Evolutionary conservation across 2,888 invertebrate genomes (phyloP), one percentile per base, ranked within the genome.

Genomic region (Ennomos erosarius): DNA sequence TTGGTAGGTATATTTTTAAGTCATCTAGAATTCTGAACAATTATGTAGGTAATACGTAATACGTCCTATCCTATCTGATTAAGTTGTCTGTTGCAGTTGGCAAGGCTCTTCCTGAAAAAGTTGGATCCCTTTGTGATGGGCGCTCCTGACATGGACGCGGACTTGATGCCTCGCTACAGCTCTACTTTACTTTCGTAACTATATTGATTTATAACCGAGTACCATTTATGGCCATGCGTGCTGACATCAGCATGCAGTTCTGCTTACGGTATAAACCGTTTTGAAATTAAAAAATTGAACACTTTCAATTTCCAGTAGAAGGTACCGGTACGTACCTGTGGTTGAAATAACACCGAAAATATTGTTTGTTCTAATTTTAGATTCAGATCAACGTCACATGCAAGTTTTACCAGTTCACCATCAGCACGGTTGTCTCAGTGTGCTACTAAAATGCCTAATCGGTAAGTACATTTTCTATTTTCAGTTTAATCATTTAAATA

Each of bases 101-200:
- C 85, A 10, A 74, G 65, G 45, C 66, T 85, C 11, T 89, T 90
- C 44, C 62, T 90, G 37, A 73, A 56, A 9, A 85, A 82, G 43
- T 49, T 90, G 60, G 84, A 90, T 65, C 90, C 91, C 0, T 91
- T 90, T 46, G 71, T 80, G 48, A 79, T 78, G 67, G 70, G 69
- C 11, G 62, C 67, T 26, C 38, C 56, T 0, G 62, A 73, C 0
- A 16, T 51, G 4, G 65, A 67, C 1, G 51, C 66, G 0, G 83
- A 82, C 0, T 44, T 75, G 0, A 45, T 79, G 38, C 79, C 78
- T 0, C 73, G 74, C 63, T 84, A 76, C 61, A 80, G 76, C 44
- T 81, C 84, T 5, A 78, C 75, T 57, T 62, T 76, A n/a, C 56
- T 85, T 1, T 69, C 73, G 88, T 87, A 74, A 83, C 58, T 68